These are phyloP conservation scores for Meliscaeva auricollis DNA, from an alignment of 2,888 invertebrate genomes.

Conservation along the genomic window DNA sequence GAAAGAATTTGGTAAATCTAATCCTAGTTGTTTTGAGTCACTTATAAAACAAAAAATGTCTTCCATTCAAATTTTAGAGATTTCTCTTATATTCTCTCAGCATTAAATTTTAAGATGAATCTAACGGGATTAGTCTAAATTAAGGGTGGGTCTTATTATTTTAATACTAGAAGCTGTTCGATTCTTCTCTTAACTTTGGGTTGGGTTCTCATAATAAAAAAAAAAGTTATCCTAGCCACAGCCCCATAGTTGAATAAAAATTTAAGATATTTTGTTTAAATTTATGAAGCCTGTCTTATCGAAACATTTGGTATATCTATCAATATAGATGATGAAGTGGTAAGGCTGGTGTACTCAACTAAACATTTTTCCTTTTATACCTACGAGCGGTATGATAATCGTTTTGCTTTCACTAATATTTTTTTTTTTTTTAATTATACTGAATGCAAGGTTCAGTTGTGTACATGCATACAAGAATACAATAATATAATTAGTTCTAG, in stretches of 20 bases:
- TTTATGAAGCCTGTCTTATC: no score
- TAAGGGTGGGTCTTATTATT: conserved; percentile 26
- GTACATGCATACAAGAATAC: no score
- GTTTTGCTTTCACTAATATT: no score
- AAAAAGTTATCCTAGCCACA: conserved; percentile 45
- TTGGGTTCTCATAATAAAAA: conserved; percentile 56
- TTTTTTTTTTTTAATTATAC: no score
- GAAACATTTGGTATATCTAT: no score
- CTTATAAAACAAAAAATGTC: background rate
- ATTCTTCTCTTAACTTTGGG: conserved; percentile 64
- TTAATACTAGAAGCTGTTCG: conserved; percentile 14
- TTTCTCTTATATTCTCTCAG: conserved; percentile 61
- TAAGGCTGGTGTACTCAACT: no score
- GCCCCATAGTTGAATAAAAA: conserved; percentile 30
- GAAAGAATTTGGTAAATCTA: background rate
- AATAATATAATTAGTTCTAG: no score
- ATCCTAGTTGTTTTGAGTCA: background rate
- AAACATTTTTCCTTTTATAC: no score
- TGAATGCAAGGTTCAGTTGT: no score
- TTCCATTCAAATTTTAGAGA: background rate
- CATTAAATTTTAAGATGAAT: conserved; percentile 44
- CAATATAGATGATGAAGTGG: no score
- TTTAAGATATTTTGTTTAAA: no score
- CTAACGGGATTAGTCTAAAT: conserved; percentile 45
- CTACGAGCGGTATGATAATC: no score